Evolutionary conservation across 1,140 invertebrate species (phyloP), one percentile per base, ranked within the genome.

Genomic region (Bombus haemorrhoidalis): DNA sequence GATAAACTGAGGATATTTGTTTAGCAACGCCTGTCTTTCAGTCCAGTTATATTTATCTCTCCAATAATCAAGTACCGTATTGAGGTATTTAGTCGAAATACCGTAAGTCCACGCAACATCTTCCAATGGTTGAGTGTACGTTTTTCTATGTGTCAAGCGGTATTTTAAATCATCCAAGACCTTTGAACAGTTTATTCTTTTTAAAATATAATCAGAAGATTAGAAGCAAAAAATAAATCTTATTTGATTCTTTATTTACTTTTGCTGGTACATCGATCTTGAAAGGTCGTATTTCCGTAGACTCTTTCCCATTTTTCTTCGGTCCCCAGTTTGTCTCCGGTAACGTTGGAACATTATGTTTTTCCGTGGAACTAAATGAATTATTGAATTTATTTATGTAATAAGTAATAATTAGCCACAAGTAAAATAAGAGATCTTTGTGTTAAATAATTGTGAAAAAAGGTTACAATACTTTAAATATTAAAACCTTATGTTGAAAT

Each of bases 1-100:
- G 57, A 95, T 96, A 89, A 96, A 98, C 72, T 98, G 97, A 1
- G 97, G 96, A 89, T 96, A 97, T 81, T 96, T 95, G 89, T 98
- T 98, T 3, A 98, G 92, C 53, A 96, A 95, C 12, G 93, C 93
- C 91, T 97, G 96, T 41, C 97, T 94, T 80, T 97, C 91, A 32
- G 91, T 93, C 96, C 97, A 98, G 77, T 97, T 95, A 90, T 98
- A 98, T 73, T 97, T 96, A 12, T 96, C 96, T 59, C 94, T 94
- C 98, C 98, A 98, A 92, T 97, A 96, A 0, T 97, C 93, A 2
- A 97, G 90, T 15, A 98, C 93, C 76, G 95, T 95, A n/a, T 96
- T 95, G 0, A 98, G 92, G 41, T 96, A 96, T 3, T 96, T 95
- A 0, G 96, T 94, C 69, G 97, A 96, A 43, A 98, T 96, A 8